These are phyloP conservation scores for Dorcus parallelipipedus DNA, from an alignment of 2,888 invertebrate genomes.

Conservation along the genomic window DNA sequence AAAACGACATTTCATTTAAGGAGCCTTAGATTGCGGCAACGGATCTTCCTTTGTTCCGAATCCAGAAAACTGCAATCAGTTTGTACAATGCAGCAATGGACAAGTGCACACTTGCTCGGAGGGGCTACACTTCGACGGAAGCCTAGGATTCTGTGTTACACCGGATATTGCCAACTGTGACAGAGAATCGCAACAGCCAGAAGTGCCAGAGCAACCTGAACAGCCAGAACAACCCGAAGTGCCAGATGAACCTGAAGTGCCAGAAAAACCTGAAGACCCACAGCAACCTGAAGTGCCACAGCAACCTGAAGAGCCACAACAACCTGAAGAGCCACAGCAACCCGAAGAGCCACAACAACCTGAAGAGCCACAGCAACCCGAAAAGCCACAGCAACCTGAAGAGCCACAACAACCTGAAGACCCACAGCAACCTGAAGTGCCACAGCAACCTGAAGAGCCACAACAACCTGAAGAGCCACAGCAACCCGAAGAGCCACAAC, in stretches of 20 bases:
- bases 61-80: constrained; percentile 7
- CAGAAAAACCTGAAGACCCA: constrained; percentile 32
- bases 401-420: constrained; percentile 47
- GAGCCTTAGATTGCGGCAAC: too few species aligned
- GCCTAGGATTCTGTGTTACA: constrained; percentile 5
- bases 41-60: constrained; percentile 1
- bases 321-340: neutral
- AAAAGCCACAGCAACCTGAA: constrained; percentile 47
- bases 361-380: constrained; percentile 42
- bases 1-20: too few species aligned
- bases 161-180: constrained; percentile 2
- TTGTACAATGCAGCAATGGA: constrained; percentile 12
- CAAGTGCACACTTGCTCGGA: neutral
- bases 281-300: constrained; percentile 3
- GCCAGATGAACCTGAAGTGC: constrained; percentile 14
- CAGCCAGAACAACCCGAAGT: constrained; percentile 8
- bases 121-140: constrained; percentile 4
- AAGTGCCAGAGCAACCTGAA: neutral
- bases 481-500: constrained; percentile 46
- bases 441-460: constrained; percentile 38
- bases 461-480: constrained; percentile 43
- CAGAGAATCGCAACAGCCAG: too few species aligned
- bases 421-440: constrained; percentile 40
- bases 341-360: constrained; percentile 30
- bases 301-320: neutral